Conservation (phyloP, 2,888 invertebrate genomes). For the Folsomia candida region DNA sequence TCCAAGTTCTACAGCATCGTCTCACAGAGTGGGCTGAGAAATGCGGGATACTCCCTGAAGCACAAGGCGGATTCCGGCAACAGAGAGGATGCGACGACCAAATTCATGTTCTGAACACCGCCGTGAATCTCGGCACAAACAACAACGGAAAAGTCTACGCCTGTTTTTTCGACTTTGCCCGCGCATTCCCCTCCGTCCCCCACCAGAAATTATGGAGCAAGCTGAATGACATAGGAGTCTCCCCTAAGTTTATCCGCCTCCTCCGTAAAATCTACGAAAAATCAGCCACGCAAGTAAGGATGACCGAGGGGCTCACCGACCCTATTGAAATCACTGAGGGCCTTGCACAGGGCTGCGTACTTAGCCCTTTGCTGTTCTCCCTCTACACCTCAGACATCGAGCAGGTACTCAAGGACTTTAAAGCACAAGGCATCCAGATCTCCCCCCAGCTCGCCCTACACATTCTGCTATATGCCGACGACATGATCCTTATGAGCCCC, state of each 20-base stretch:
- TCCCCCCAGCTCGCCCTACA: slow-evolving; percentile 7
- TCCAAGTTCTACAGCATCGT: slow-evolving; percentile 24
- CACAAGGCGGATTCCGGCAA: slow-evolving; percentile 48
- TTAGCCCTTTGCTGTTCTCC: slow-evolving; percentile 29
- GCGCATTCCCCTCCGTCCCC: slow-evolving; percentile 25
- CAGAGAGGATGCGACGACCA: slow-evolving; percentile 43
- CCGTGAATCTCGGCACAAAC: slow-evolving; percentile 22
- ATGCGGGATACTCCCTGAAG: slow-evolving; percentile 44
- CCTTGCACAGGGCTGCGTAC: slow-evolving; percentile 8
- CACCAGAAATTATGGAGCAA: slow-evolving; percentile 25
- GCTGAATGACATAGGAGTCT: slow-evolving; percentile 18
- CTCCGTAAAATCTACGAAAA: slow-evolving; percentile 16
- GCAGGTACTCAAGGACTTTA: background rate
- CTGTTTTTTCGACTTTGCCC: slow-evolving; percentile 28
- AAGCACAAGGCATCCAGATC: slow-evolving; percentile 6
- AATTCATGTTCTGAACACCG: slow-evolving; percentile 41
- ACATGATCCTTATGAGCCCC: slow-evolving; percentile 21
- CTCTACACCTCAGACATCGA: slow-evolving; percentile 29
- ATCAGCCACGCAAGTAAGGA: background rate
- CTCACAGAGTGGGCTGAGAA: slow-evolving; percentile 39
- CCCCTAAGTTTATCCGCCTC: slow-evolving; percentile 13
- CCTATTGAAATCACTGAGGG: background rate
- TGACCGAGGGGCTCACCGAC: background rate
- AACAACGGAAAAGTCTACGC: slow-evolving; percentile 21
- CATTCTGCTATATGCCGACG: slow-evolving; percentile 29